These are phyloP conservation scores for Gobius niger DNA, from an alignment of 2,113 vertebrate species.

Conservation along the genomic window DNA sequence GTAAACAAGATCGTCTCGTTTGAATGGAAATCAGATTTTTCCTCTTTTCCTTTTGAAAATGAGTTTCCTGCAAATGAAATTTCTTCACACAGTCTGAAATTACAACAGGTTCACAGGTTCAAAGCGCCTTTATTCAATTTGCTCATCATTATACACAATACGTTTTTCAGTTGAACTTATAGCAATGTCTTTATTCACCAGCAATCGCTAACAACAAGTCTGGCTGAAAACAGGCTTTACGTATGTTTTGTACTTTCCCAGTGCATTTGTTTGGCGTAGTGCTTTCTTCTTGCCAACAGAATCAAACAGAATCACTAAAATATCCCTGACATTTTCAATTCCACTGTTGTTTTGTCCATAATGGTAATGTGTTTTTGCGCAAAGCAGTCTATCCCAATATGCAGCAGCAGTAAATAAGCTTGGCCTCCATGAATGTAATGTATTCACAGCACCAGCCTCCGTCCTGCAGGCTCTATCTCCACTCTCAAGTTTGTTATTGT, in stretches of 20 bases:
- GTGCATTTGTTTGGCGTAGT: constrained; percentile 1
- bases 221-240: background rate
- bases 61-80: background rate
- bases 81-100: background rate
- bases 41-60: background rate
- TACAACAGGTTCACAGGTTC: background rate
- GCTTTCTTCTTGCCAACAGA: constrained; percentile 6
- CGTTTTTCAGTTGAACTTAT: background rate
- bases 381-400: constrained; percentile 36
- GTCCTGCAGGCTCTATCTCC: constrained; percentile 18
- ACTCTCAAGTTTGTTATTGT: constrained; percentile 17
- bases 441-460: constrained; percentile 28
- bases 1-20: background rate
- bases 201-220: background rate
- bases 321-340: constrained; percentile 60
- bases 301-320: constrained; percentile 50
- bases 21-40: constrained; percentile 1
- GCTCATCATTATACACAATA: background rate
- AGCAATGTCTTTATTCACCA: background rate
- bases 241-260: background rate
- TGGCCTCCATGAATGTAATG: constrained; percentile 32
- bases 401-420: constrained; percentile 52
- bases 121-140: background rate
- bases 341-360: constrained; percentile 42
- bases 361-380: constrained; percentile 46